A percentile compares a stretch with the other conserved stretches of the same genome.
phyloP scores from a whole-genome alignment of 2,888 invertebrate genomes.

The Heliconius cydno region DNA sequence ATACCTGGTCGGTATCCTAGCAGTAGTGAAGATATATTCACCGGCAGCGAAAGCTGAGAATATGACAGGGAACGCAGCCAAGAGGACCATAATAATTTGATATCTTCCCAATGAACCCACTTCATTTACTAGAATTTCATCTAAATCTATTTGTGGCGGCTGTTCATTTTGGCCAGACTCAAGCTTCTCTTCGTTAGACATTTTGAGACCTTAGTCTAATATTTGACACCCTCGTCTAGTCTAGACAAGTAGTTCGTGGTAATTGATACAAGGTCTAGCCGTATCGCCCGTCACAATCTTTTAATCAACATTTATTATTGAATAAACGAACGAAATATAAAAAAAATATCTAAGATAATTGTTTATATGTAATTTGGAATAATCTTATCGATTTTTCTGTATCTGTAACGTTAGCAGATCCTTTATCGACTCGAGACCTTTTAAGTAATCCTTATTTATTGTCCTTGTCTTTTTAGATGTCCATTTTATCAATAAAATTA shows the following conservation, averaged over 20 bases:
- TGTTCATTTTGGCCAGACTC: constrained; percentile 41
- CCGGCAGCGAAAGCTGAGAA: constrained; percentile 76
- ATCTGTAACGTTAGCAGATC: constrained; percentile 6
- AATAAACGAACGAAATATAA: not conserved
- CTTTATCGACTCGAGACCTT: not conserved
- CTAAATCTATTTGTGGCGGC: constrained; percentile 61
- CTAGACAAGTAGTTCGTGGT: not conserved
- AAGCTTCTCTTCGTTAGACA: constrained; percentile 58
- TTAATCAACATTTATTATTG: constrained; percentile 23
- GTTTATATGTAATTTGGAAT: constrained; percentile 6
- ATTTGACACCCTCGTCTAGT: not conserved
- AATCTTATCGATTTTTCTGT: constrained; percentile 11
- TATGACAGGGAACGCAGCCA: constrained; percentile 71
- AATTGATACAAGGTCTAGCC: not conserved
- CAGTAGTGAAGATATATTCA: constrained; percentile 76
- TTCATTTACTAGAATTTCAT: constrained; percentile 68
- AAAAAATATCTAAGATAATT: constrained; percentile 4
- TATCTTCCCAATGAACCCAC: constrained; percentile 75
- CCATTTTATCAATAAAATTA: not conserved
- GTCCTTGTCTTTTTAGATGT: not conserved
- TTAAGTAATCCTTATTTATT: constrained; percentile 3
- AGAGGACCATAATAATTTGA: constrained; percentile 66
- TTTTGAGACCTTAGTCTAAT: constrained; percentile 39
- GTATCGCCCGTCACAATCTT: constrained; percentile 6
- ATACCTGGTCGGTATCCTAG: constrained; percentile 74